phyloP scores from a whole-genome alignment of 1,140 invertebrate species.

The Bilobella aurantiaca region DNA sequence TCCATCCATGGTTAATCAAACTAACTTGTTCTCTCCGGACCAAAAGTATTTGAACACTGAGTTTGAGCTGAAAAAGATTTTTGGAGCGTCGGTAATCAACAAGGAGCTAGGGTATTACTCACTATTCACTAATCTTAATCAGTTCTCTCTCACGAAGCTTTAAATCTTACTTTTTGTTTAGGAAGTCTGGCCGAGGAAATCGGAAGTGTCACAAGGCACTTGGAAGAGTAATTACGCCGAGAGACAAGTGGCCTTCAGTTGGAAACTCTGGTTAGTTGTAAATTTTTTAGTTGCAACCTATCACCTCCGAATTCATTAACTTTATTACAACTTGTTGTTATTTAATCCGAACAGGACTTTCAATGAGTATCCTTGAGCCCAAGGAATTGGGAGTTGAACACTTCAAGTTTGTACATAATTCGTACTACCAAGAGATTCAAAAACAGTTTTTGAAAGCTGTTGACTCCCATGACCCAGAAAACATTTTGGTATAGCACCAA shows the following conservation, averaged over 20 bases:
- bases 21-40: conserved; percentile 49
- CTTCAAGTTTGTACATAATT: conserved; percentile 70
- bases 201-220: conserved; percentile 12
- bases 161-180: conserved; percentile 3
- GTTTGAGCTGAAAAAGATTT: conserved; percentile 72
- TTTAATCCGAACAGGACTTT: conserved; percentile 49
- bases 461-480: conserved; percentile 67
- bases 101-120: conserved; percentile 49
- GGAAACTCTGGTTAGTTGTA: conserved; percentile 6
- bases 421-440: conserved; percentile 63
- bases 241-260: conserved; percentile 16
- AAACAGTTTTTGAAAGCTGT: conserved; percentile 63
- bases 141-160: conserved; percentile 8
- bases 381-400: conserved; percentile 46
- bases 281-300: conserved; percentile 5
- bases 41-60: conserved; percentile 67
- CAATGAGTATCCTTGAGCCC: conserved; percentile 56
- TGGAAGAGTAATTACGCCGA: conserved; percentile 15
- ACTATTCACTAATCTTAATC: conserved; percentile 4
- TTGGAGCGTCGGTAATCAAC: conserved; percentile 68
- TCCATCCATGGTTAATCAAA: not conserved
- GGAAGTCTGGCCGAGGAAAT: conserved; percentile 3
- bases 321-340: conserved; percentile 13
- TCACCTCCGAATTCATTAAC: conserved; percentile 16
- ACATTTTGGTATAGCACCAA: conserved; percentile 54